These are phyloP conservation scores for Helicoverpa zea DNA, from an alignment of 1,140 invertebrate species.

Conservation along the genomic window DNA sequence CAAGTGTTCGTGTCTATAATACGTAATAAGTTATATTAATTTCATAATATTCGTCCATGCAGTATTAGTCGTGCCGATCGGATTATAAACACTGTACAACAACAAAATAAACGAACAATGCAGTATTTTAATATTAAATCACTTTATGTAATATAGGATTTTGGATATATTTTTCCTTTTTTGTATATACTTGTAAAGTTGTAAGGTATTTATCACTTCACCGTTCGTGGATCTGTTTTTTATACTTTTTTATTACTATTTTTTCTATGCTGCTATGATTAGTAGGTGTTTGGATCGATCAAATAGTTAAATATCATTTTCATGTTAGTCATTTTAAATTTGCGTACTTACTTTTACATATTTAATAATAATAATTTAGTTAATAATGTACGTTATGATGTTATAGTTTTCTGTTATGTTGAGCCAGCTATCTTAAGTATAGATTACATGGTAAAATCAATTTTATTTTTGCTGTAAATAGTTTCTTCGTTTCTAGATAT, in stretches of 20 bases:
- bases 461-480: conserved; percentile 23
- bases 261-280: conserved; percentile 49
- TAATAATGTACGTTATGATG: conserved; percentile 44
- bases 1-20: conserved; percentile 57
- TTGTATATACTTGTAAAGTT: conserved; percentile 85
- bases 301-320: conserved; percentile 53
- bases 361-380: conserved; percentile 55
- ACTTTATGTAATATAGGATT: conserved; percentile 72
- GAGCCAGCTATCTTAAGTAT: conserved; percentile 47
- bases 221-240: conserved; percentile 77
- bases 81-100: conserved; percentile 60
- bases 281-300: conserved; percentile 53
- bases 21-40: conserved; percentile 35
- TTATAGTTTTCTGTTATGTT: conserved; percentile 48
- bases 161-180: conserved; percentile 79
- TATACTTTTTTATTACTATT: conserved; percentile 68
- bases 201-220: conserved; percentile 72
- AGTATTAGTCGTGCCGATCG: conserved; percentile 53
- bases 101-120: conserved; percentile 71
- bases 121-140: conserved; percentile 75
- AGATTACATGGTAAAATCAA: conserved; percentile 36
- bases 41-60: conserved; percentile 53
- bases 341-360: conserved; percentile 59
- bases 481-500: conserved; percentile 6
- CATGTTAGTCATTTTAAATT: conserved; percentile 52